A percentile compares a stretch with the other conserved stretches of the same genome.
phyloP scores from a whole-genome alignment of 2,888 invertebrate species.

The Acronicta alni region DNA sequence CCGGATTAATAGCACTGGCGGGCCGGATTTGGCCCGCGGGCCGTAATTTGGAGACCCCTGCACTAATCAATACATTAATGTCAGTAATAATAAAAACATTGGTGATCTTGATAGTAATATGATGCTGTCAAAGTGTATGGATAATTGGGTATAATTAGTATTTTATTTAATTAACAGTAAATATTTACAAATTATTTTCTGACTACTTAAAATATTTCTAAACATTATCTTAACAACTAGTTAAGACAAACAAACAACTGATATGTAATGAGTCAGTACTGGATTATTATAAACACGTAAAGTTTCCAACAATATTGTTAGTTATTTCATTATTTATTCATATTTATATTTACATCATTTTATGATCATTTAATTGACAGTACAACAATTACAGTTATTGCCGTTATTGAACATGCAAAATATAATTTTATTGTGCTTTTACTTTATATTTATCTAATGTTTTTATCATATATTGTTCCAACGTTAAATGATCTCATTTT shows the following conservation, averaged over 20 bases:
- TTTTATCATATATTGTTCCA: background rate
- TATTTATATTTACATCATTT: conserved; percentile 15
- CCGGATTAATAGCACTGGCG: no score
- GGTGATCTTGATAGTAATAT: no score
- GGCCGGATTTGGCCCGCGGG: no score
- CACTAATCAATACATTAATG: background rate
- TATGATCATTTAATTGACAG: background rate
- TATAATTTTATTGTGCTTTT: background rate
- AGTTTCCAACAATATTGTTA: conserved; percentile 36
- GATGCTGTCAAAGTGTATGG: background rate
- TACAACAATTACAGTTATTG: background rate
- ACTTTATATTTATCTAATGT: no score
- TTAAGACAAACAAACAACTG: conserved; percentile 36
- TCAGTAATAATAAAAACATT: background rate
- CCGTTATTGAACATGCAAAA: background rate
- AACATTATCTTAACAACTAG: conserved; percentile 36
- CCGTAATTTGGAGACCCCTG: no score
- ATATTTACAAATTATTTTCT: conserved; percentile 46
- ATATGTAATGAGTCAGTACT: conserved; percentile 36
- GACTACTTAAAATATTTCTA: conserved; percentile 20
- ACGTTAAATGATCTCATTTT: background rate
- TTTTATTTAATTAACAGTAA: conserved; percentile 44
- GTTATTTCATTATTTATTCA: background rate
- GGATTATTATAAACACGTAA: conserved; percentile 35
- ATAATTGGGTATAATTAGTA: conserved; percentile 10